Conservation (phyloP, 2,113 vertebrate species). For the Cichladusa arquata region DNA sequence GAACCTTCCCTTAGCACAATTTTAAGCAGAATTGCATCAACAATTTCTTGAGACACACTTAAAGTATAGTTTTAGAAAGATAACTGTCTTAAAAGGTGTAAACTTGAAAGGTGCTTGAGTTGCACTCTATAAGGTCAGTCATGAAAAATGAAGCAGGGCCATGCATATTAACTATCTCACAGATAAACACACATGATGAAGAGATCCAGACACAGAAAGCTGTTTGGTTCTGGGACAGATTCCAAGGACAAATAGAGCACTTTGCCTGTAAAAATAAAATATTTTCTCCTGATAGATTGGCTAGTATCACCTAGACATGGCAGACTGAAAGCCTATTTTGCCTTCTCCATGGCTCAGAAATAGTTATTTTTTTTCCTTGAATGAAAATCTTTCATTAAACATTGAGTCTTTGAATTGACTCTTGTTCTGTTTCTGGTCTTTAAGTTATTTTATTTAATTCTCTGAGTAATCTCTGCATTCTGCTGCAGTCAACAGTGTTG, state of each 20-base stretch:
- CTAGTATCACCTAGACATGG: not conserved
- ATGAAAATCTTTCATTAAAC: not conserved
- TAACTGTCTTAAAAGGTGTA: not conserved
- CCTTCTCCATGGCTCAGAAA: not conserved
- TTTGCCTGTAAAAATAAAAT: not conserved
- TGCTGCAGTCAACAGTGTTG: not conserved
- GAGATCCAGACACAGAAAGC: not conserved
- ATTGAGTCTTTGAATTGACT: not conserved
- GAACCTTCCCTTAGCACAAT: not conserved
- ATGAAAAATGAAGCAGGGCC: not conserved
- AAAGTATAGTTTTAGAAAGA: not conserved
- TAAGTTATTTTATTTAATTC: not conserved
- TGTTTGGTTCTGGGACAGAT: not conserved
- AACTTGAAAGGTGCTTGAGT: not conserved
- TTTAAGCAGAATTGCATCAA: not conserved
- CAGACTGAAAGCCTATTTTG: not conserved
- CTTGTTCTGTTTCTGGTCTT: not conserved
- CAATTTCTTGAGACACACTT: not conserved
- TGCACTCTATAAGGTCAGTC: not conserved
- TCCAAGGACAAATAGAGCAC: not conserved
- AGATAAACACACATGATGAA: not conserved
- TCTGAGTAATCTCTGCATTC: not conserved
- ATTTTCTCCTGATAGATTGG: not conserved
- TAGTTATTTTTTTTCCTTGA: not conserved
- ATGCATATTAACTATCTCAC: not conserved